Evolutionary conservation across 37 sponge, comb jelly and placozoan genomes (phyloP), one percentile per base, ranked within the genome.

Genomic region (Ephydatia muelleri): DNA sequence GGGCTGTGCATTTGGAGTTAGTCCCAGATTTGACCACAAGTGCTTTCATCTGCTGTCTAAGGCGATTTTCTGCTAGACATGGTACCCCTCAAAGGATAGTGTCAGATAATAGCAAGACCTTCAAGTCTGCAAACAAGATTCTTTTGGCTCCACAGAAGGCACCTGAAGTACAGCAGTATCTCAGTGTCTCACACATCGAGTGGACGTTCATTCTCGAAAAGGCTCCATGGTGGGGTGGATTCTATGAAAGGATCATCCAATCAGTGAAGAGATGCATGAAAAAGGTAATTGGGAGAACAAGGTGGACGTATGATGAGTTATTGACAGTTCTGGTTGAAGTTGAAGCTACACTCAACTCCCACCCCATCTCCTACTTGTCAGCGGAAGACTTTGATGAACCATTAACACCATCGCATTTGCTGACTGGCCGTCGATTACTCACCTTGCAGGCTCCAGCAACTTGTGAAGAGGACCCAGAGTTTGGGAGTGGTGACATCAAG

Each of bases 1-100:
- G 80, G 14, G 80, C 80, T 22, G 80, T 65, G 13, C 80, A 79
- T 65, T 67, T 79, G 27, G 65, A 65, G 25, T 28, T 79, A 49
- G 67, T 79, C 21, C 66, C 66, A 65, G 19, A 65, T 65, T 65
- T 65, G 19, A 11, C 66, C 28, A 16, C 13, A 14, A 11, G n/a
- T n/a, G n/a, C n/a, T n/a, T n/a, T n/a, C n/a, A n/a, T n/a, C n/a
- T n/a, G n/a, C n/a, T n/a, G n/a, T n/a, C n/a, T n/a, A n/a, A n/a
- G n/a, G n/a, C n/a, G n/a, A n/a, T n/a, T n/a, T n/a, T n/a, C n/a
- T n/a, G n/a, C n/a, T n/a, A n/a, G n/a, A n/a, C n/a, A n/a, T n/a
- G n/a, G n/a, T n/a, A n/a, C n/a, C n/a, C n/a, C n/a, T n/a, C n/a
- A n/a, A n/a, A n/a, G n/a, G n/a, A n/a, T n/a, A n/a, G n/a, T n/a